Base-by-base conservation (phyloP, 92 coral and sea anemone genomes). In the Porites lobata region DNA sequence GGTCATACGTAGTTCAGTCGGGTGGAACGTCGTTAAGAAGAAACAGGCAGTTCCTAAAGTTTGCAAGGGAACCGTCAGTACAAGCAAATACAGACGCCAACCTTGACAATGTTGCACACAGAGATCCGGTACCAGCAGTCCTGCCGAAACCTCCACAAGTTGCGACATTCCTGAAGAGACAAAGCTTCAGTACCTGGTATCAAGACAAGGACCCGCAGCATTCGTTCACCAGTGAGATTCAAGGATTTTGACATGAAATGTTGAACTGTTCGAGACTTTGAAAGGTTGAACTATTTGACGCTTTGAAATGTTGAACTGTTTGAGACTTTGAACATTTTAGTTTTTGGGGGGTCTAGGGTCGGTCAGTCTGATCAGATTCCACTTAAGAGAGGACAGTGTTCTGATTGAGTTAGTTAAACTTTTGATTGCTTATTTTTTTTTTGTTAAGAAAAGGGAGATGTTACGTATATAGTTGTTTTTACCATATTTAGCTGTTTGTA, bases 31-130 rank as follows among this genome's bases (percentile, higher is more conserved):
- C 62, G 51, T 1, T 77, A 52, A 52, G 84, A 86, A 67, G 90
- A 68, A 86, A 86, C 78, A 86, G 78, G 84, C 90, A 67, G 65
- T 70, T 59, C 7, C 58, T 69, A 52, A 77, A 62, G 65, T 78
- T 83, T 54, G 77, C 69, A n/a, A 22, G 18, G 17, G 73, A 65
- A 67, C 51, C 76, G 7, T 12, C 24, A 22, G 24, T 22, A 22
- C 24, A 22, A 22, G 24, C 66, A 67, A 80, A 80, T 75, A 75
- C 6, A 59, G 50, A 24, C 29, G 50, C 78, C 78, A 32, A 26
- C 17, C 22, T 15, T 47, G 29, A 17, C 61, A 13, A 9, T 21
- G 61, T 47, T 15, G 10, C 17, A 19, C n/a, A 22, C 5, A 32
- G 78, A 73, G 21, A 68, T 24, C 78, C 59, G 15, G 61, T 50